phyloP scores from a whole-genome alignment of 1,140 invertebrate species.

The Drosophila ambigua region DNA sequence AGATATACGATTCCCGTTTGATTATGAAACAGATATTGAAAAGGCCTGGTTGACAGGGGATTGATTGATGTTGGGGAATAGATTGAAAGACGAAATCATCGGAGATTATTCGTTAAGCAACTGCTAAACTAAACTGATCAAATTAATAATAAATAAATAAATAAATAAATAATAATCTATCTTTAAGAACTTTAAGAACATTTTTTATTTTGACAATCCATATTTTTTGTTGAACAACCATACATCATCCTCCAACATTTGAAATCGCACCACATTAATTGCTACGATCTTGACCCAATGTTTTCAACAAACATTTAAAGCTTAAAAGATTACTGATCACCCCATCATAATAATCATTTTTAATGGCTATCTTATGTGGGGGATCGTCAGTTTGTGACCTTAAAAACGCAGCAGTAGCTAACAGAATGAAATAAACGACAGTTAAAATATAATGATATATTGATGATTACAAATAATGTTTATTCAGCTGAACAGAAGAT shows the following conservation, averaged over 20 bases:
- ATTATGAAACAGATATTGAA: slow-evolving; percentile 22
- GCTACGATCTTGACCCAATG: slow-evolving; percentile 6
- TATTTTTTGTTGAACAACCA: no score
- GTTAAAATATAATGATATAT: no score
- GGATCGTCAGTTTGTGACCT: not conserved
- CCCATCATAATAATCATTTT: slow-evolving; percentile 3
- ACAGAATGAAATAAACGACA: no score
- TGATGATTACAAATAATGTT: no score
- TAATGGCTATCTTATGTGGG: not conserved
- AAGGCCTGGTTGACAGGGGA: slow-evolving; percentile 13
- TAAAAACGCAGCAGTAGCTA: not conserved
- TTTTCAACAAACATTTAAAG: not conserved
- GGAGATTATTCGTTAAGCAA: no score
- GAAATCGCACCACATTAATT: not conserved
- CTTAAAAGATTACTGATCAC: not conserved
- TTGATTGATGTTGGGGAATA: not conserved
- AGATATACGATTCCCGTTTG: slow-evolving; percentile 7
- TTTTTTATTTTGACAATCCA: no score
- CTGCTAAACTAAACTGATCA: not conserved
- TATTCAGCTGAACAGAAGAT: no score
- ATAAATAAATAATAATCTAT: no score
- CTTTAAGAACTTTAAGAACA: not conserved
- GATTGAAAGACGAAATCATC: slow-evolving; percentile 13
- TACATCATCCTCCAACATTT: no score
- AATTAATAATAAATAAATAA: slow-evolving; percentile 4